phyloP scores from a whole-genome alignment of 2,888 invertebrate species.

The Tillus elongatus region DNA sequence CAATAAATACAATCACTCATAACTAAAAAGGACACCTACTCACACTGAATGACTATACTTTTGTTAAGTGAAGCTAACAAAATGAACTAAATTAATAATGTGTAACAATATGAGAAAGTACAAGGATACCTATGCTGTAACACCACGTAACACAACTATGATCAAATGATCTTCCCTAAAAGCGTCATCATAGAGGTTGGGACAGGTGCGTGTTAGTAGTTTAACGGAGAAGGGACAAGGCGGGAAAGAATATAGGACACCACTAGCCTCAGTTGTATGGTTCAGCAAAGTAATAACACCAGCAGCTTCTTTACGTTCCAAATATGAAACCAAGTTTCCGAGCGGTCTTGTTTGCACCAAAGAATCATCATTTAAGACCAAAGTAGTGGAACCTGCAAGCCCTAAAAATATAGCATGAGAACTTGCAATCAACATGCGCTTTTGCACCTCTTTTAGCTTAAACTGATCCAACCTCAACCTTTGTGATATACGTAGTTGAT shows the following conservation, averaged over 20 bases:
- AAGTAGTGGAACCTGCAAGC: constrained; percentile 74
- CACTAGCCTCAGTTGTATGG: constrained; percentile 87
- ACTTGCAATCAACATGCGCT: constrained; percentile 79
- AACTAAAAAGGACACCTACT: no score
- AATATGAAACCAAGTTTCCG: constrained; percentile 88
- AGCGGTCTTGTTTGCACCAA: constrained; percentile 84
- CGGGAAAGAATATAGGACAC: constrained; percentile 93
- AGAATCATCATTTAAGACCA: constrained; percentile 72
- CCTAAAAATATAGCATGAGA: constrained; percentile 92
- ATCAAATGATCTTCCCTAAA: constrained; percentile 91
- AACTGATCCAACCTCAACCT: constrained; percentile 86
- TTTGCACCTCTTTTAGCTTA: constrained; percentile 91
- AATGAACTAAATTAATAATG: constrained; percentile 8
- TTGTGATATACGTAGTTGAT: constrained; percentile 90
- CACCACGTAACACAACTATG: constrained; percentile 88
- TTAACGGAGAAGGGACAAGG: constrained; percentile 95
- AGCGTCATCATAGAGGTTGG: constrained; percentile 80
- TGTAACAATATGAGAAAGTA: constrained; percentile 6
- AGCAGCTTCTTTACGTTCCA: constrained; percentile 97
- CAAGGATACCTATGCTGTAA: constrained; percentile 53
- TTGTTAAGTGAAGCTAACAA: constrained; percentile 5
- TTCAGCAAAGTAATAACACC: constrained; percentile 89
- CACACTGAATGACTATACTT: constrained; percentile 9
- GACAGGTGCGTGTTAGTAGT: constrained; percentile 79
- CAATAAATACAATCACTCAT: no score